These are phyloP conservation scores for Cryptops parisi DNA, from an alignment of 2,888 invertebrate species.

Conservation along the genomic window DNA sequence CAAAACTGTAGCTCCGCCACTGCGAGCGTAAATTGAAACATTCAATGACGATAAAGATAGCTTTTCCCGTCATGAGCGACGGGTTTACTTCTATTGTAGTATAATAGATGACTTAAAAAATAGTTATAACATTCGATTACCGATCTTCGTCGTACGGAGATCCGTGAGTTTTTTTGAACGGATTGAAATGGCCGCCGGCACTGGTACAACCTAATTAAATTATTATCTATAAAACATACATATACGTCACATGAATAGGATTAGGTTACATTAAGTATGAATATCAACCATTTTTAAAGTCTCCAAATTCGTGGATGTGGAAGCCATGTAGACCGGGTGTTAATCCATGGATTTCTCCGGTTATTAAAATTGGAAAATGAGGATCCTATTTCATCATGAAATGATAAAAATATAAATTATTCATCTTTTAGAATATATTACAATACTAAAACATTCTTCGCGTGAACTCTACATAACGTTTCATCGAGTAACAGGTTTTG, in stretches of 20 bases:
- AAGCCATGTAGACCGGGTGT: slow-evolving; percentile 7
- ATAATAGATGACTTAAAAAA: no score
- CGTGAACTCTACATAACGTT: no score
- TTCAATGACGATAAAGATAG: no score
- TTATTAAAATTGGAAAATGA: background rate
- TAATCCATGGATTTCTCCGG: slow-evolving; percentile 5
- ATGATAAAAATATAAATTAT: no score
- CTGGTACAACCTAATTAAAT: slow-evolving; percentile 3
- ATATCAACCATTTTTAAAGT: slow-evolving; percentile 4
- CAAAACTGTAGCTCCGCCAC: no score
- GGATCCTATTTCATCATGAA: no score
- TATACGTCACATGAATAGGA: background rate
- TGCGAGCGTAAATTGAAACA: no score
- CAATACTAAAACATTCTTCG: no score
- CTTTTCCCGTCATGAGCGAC: no score
- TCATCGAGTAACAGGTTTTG: no score
- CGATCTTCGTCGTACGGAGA: background rate
- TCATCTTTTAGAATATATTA: no score
- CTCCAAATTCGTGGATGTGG: slow-evolving; percentile 9
- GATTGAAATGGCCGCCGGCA: slow-evolving; percentile 8
- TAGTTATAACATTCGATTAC: background rate
- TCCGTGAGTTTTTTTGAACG: slow-evolving; percentile 2
- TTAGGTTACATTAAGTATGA: background rate
- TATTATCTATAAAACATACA: background rate
- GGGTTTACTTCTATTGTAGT: no score